A percentile compares a stretch with the other conserved stretches of the same genome.
Evolutionary conservation across 2,888 invertebrate genomes (phyloP).

Genomic region (Mesorhabditis belari): DNA sequence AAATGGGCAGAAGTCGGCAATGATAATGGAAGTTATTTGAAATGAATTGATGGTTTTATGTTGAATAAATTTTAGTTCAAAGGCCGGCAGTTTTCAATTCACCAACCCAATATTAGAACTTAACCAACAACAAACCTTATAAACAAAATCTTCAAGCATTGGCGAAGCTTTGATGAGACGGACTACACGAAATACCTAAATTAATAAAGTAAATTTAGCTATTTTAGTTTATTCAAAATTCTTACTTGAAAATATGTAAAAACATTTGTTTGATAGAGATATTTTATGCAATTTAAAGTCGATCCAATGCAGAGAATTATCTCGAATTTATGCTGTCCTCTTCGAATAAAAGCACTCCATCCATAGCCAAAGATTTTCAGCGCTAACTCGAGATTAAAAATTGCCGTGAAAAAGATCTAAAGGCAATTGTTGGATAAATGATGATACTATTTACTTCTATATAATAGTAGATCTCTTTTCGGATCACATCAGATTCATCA

Average conservation of each 20-base stretch:
- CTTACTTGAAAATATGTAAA: slow-evolving; percentile 77
- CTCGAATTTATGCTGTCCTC: slow-evolving; percentile 69
- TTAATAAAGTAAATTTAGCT: too few species aligned
- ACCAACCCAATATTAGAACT: not conserved
- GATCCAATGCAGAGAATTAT: slow-evolving; percentile 76
- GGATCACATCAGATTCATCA: slow-evolving; percentile 62
- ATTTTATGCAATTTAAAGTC: slow-evolving; percentile 80
- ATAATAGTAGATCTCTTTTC: slow-evolving; percentile 45
- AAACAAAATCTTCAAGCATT: slow-evolving; percentile 85
- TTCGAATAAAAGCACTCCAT: slow-evolving; percentile 85
- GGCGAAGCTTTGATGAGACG: slow-evolving; percentile 96
- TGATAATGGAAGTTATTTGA: too few species aligned
- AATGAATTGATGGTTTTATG: too few species aligned
- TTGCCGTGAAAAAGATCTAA: slow-evolving; percentile 82
- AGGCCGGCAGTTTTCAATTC: too few species aligned
- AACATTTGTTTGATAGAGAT: slow-evolving; percentile 76
- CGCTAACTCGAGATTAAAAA: slow-evolving; percentile 84
- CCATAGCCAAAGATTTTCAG: slow-evolving; percentile 97
- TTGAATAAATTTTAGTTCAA: too few species aligned
- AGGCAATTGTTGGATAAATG: not conserved
- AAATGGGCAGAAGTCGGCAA: too few species aligned
- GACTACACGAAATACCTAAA: slow-evolving; percentile 83
- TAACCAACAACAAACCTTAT: slow-evolving; percentile 55
- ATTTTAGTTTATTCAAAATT: not conserved
- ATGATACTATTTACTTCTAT: slow-evolving; percentile 45